These are phyloP conservation scores for Pseudochirops cupreus DNA, from an alignment of 2,797 vertebrate species.

Conservation along the genomic window DNA sequence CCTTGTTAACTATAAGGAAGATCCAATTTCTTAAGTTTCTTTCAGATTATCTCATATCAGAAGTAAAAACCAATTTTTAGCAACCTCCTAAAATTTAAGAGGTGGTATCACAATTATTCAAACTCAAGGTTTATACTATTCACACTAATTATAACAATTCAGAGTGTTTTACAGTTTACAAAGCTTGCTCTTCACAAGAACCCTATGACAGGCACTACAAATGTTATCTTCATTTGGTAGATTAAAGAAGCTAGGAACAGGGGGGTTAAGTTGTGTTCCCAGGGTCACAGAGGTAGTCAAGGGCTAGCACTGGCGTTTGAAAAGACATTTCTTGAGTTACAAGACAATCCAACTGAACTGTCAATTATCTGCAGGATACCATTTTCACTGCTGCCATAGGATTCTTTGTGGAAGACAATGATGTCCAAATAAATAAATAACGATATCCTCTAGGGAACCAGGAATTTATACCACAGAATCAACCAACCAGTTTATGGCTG, in stretches of 20 bases:
- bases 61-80: constrained; percentile 6
- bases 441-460: background rate
- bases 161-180: background rate
- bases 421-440: background rate
- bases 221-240: background rate
- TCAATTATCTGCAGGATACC: background rate
- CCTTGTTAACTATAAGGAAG: constrained; percentile 17
- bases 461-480: background rate
- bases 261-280: background rate
- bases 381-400: background rate
- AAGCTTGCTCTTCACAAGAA: background rate
- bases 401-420: background rate
- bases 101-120: constrained; percentile 19
- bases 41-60: background rate
- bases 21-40: constrained; percentile 22
- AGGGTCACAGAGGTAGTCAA: background rate
- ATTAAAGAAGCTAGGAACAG: background rate
- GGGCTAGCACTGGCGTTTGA: background rate
- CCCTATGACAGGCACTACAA: background rate
- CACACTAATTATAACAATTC: background rate
- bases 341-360: background rate
- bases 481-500: background rate
- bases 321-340: background rate
- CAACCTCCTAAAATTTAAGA: constrained; percentile 12
- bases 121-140: background rate